phyloP scores from a whole-genome alignment of 2,888 invertebrate species.

The Lydus trimaculatus region DNA sequence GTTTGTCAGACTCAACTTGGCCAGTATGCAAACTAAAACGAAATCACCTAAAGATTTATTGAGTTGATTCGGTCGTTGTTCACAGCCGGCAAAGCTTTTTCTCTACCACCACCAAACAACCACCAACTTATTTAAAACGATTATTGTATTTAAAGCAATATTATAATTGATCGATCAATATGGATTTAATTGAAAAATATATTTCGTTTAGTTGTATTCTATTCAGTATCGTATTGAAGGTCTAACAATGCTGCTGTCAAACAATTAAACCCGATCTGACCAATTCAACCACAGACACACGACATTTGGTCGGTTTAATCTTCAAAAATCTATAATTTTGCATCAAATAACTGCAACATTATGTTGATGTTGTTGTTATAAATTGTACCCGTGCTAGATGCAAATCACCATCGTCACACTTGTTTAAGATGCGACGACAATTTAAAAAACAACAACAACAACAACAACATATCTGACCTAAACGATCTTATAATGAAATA shows the following conservation, averaged over 20 bases:
- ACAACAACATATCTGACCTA: conserved; percentile 24
- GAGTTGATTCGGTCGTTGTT: conserved; percentile 30
- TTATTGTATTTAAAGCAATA: neutral
- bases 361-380: conserved; percentile 16
- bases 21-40: conserved; percentile 43
- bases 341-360: neutral
- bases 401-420: no score
- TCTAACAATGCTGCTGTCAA: conserved; percentile 41
- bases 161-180: neutral
- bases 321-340: neutral
- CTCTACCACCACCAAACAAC: neutral
- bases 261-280: conserved; percentile 39
- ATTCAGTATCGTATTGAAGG: conserved; percentile 32
- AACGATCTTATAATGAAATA: conserved; percentile 30
- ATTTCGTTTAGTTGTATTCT: neutral
- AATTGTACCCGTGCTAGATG: conserved; percentile 32
- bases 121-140: no score
- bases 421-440: conserved; percentile 28
- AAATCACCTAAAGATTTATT: conserved; percentile 40
- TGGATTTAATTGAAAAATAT: neutral
- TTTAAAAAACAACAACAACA: no score
- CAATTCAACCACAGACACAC: conserved; percentile 38
- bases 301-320: conserved; percentile 30
- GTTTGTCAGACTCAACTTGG: conserved; percentile 48
- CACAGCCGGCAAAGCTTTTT: conserved; percentile 13